phyloP scores from a whole-genome alignment of 2,797 vertebrate genomes.

The Phalloptychus januarius region DNA sequence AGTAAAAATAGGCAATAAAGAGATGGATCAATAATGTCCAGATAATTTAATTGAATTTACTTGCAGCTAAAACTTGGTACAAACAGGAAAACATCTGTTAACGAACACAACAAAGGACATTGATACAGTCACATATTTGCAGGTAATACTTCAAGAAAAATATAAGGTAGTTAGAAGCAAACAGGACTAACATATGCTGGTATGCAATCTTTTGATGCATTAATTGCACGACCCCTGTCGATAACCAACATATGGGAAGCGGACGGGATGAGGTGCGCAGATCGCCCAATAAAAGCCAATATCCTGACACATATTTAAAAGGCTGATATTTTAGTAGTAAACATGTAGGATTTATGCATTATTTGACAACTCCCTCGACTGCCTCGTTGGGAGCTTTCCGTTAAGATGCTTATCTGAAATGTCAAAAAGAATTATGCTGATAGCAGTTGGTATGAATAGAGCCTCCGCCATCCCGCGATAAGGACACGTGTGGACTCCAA shows the following conservation, averaged over 20 bases:
- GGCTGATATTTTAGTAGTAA: constrained; percentile 77
- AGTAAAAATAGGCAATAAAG: background rate
- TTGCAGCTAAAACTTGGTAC: constrained; percentile 58
- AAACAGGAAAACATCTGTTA: constrained; percentile 59
- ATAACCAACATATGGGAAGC: constrained; percentile 57
- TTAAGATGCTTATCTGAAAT: constrained; percentile 82
- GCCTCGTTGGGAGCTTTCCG: constrained; percentile 64
- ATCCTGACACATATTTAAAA: constrained; percentile 73
- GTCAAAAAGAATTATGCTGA: constrained; percentile 83
- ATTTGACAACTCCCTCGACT: constrained; percentile 75
- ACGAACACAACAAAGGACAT: constrained; percentile 73
- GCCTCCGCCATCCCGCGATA: constrained; percentile 70
- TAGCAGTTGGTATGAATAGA: constrained; percentile 77
- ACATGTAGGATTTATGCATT: constrained; percentile 74
- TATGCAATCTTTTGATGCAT: constrained; percentile 47
- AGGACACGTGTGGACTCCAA: constrained; percentile 61
- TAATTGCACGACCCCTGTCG: constrained; percentile 41
- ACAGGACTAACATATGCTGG: constrained; percentile 59
- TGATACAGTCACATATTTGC: constrained; percentile 68
- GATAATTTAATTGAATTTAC: constrained; percentile 75
- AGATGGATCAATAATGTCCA: constrained; percentile 68
- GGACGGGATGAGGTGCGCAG: constrained; percentile 52
- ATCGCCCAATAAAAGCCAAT: constrained; percentile 65
- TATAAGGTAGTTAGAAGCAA: constrained; percentile 66
- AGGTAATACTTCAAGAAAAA: constrained; percentile 67